phyloP scores from a whole-genome alignment of 2,888 invertebrate genomes.

The Balanococcus diminutus region DNA sequence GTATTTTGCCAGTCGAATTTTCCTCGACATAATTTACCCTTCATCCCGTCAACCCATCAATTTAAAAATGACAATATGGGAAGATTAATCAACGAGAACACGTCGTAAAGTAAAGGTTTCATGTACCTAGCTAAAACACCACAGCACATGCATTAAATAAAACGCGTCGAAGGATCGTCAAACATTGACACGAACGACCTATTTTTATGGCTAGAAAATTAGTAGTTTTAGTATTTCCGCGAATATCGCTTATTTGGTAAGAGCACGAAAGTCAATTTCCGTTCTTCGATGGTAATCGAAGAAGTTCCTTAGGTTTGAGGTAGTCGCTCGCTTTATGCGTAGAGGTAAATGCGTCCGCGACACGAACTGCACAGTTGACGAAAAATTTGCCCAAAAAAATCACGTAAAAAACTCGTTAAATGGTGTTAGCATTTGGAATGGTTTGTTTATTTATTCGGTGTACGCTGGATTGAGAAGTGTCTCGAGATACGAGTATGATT shows the following conservation, averaged over 20 bases:
- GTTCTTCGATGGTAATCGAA: slow-evolving; percentile 8
- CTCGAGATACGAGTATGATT: no score
- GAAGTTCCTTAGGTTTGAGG: background rate
- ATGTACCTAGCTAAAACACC: background rate
- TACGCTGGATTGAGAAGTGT: no score
- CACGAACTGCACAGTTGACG: background rate
- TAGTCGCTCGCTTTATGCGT: background rate
- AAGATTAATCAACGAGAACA: no score
- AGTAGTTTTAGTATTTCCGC: background rate
- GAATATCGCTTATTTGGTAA: slow-evolving; percentile 3
- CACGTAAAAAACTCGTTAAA: background rate
- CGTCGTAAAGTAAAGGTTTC: no score
- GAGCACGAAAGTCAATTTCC: slow-evolving; percentile 8
- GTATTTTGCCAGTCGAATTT: no score
- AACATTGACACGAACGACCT: slow-evolving; percentile 23
- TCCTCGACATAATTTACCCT: no score
- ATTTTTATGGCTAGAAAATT: slow-evolving; percentile 1
- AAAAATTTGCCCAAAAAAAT: background rate
- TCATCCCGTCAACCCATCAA: no score
- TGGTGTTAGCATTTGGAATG: no score
- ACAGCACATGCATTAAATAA: background rate
- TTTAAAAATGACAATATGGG: no score
- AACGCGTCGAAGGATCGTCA: background rate
- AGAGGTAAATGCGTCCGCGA: background rate
- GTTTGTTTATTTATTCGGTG: no score